Percentiles rank a stretch among this genome's conserved stretches.
Evolutionary conservation across 2,888 invertebrate genomes (phyloP).

Genomic region (Myathropa florea): DNA sequence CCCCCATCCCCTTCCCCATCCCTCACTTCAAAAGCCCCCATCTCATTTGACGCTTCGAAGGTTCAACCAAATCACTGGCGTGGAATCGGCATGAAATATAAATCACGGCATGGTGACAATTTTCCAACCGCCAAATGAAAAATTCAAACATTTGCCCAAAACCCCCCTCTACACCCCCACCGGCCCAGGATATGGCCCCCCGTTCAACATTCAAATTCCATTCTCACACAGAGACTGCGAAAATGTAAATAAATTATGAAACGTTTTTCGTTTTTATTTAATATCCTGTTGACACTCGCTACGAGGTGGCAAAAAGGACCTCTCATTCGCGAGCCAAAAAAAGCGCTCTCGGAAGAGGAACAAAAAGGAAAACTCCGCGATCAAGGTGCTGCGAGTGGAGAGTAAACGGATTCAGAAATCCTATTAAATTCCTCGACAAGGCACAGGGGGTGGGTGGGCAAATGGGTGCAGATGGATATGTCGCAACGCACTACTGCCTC

Average conservation of each 20-base stretch:
- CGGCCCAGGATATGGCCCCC: no score
- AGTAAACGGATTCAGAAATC: conserved; percentile 51
- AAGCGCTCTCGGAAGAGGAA: background rate
- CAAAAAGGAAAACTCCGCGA: conserved; percentile 43
- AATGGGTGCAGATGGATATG: background rate
- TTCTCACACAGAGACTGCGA: conserved; percentile 18
- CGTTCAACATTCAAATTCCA: conserved; percentile 47
- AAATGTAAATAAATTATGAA: conserved; percentile 64
- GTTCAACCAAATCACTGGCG: conserved; percentile 49
- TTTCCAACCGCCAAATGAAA: conserved; percentile 67
- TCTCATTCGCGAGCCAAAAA: background rate
- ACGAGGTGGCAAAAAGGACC: conserved; percentile 55
- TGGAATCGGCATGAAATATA: conserved; percentile 62
- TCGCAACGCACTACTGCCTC: background rate
- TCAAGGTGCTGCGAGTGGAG: conserved; percentile 27
- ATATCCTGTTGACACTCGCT: conserved; percentile 68
- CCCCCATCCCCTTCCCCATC: background rate
- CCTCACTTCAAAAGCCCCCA: background rate
- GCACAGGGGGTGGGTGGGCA: conserved; percentile 8
- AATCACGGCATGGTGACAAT: conserved; percentile 62
- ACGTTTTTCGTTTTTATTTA: conserved; percentile 69
- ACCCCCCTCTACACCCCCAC: background rate
- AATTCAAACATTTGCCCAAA: conserved; percentile 42
- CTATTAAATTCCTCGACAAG: conserved; percentile 60
- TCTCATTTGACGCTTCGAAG: conserved; percentile 1